Percentiles rank a stretch among this genome's conserved stretches.
phyloP scores from a whole-genome alignment of 2,113 vertebrate species.

The Lampris incognitus region DNA sequence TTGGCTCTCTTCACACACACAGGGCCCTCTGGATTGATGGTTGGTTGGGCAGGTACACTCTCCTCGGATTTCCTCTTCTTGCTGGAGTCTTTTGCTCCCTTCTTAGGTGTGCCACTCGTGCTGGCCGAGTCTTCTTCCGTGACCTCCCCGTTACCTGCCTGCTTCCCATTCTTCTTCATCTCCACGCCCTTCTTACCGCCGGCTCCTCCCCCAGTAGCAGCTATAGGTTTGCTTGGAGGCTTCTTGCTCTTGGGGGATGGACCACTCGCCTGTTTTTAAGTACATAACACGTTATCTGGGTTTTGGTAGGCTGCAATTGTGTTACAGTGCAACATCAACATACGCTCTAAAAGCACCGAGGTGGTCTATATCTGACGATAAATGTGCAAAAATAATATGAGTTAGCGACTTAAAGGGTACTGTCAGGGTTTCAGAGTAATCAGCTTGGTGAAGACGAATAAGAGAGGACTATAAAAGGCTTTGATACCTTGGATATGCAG shows the following conservation, averaged over 20 bases:
- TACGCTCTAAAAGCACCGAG: neutral
- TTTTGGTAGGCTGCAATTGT: neutral
- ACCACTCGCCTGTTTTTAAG: constrained; percentile 89
- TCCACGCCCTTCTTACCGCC: constrained; percentile 87
- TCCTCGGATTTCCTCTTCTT: constrained; percentile 92
- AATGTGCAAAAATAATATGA: neutral
- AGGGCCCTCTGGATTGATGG: constrained; percentile 87
- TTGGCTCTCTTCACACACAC: constrained; percentile 90
- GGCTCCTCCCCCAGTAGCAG: constrained; percentile 53
- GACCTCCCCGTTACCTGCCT: constrained; percentile 83
- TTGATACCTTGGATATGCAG: constrained; percentile 95
- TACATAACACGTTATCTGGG: constrained; percentile 26
- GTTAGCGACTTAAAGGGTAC: neutral
- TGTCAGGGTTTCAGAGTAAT: neutral
- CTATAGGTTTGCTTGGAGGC: constrained; percentile 81
- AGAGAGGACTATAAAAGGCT: neutral
- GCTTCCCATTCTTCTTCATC: constrained; percentile 90
- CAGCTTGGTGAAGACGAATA: neutral
- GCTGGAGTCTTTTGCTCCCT: constrained; percentile 88
- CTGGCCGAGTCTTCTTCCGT: constrained; percentile 90
- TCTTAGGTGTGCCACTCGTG: constrained; percentile 89
- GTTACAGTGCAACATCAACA: neutral
- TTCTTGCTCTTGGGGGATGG: constrained; percentile 94
- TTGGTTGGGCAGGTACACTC: constrained; percentile 73
- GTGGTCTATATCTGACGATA: neutral